Conservation (phyloP, 2,113 vertebrate species). For the Chloropsis cyanopogon region DNA sequence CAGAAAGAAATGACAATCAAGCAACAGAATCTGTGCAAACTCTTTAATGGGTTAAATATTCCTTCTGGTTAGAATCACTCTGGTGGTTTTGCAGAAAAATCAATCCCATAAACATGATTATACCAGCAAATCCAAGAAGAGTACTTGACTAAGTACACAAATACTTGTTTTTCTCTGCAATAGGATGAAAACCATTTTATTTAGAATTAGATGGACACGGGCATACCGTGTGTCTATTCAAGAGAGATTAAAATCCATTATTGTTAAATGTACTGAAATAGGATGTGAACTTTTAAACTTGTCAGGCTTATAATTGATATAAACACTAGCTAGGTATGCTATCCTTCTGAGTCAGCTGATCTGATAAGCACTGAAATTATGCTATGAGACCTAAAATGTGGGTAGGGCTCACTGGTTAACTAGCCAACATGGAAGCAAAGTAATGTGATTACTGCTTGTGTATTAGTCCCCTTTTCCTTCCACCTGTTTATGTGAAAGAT, state of each 20-base stretch:
- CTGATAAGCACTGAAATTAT: neutral
- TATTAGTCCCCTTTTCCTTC: neutral
- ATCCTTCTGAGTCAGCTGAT: neutral
- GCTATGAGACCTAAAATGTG: neutral
- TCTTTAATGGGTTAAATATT: neutral
- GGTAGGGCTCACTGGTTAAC: neutral
- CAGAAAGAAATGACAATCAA: neutral
- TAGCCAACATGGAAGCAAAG: neutral
- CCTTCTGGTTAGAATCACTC: neutral
- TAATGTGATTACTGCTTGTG: neutral
- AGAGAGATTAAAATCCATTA: neutral
- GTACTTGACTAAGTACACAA: neutral
- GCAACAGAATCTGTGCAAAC: neutral
- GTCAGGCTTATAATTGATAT: neutral
- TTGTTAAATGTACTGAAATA: neutral
- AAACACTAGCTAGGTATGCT: neutral
- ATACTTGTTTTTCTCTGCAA: neutral
- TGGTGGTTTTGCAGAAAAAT: neutral
- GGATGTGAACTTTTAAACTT: neutral
- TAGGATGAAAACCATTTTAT: neutral
- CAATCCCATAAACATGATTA: neutral
- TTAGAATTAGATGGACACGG: neutral
- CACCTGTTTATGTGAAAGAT: neutral
- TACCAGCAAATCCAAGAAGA: neutral
- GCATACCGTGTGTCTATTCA: neutral